These are phyloP conservation scores for Lampris incognitus DNA, from an alignment of 2,113 vertebrate species.

Conservation along the genomic window DNA sequence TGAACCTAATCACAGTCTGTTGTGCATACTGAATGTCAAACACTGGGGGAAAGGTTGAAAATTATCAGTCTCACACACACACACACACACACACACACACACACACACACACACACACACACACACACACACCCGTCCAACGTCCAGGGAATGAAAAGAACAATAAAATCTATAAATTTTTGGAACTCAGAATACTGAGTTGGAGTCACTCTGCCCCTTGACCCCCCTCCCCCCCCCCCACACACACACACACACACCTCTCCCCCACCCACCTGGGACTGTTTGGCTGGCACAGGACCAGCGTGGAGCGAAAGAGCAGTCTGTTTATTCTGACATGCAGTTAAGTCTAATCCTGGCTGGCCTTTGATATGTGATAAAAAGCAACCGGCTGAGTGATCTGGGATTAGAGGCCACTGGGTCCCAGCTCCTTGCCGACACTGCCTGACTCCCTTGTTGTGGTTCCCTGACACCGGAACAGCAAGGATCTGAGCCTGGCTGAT, in stretches of 20 bases:
- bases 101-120: too few species aligned
- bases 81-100: too few species aligned
- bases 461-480: slow-evolving; percentile 38
- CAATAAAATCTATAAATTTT: too few species aligned
- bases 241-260: background rate
- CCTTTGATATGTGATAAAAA: slow-evolving; percentile 63
- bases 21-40: too few species aligned
- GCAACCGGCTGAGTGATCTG: slow-evolving; percentile 43
- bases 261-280: background rate
- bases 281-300: slow-evolving; percentile 25
- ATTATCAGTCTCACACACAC: too few species aligned
- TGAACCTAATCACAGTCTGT: too few species aligned
- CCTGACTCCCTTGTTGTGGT: slow-evolving; percentile 58
- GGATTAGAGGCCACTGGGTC: slow-evolving; percentile 49
- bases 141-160: too few species aligned
- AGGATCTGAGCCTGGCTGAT: slow-evolving; percentile 25
- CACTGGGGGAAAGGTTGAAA: too few species aligned
- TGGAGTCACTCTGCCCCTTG: too few species aligned
- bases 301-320: slow-evolving; percentile 16
- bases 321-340: slow-evolving; percentile 50
- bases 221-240: background rate
- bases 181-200: too few species aligned
- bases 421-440: slow-evolving; percentile 16
- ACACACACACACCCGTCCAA: too few species aligned
- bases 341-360: slow-evolving; percentile 50